phyloP scores from a whole-genome alignment of 1,140 invertebrate species.

The Diorhabda elongata region DNA sequence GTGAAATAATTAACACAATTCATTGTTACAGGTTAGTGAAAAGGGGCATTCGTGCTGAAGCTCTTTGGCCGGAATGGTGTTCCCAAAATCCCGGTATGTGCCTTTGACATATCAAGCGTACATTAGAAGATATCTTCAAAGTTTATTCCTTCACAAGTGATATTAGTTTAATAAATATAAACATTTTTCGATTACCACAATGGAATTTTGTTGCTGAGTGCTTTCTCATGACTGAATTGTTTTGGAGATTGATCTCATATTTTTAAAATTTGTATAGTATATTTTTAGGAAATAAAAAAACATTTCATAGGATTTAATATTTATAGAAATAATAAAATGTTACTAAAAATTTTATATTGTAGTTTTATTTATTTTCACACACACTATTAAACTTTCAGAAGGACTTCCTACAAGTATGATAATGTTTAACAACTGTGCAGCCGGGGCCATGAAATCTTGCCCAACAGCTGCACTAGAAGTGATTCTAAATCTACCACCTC shows the following conservation, averaged over 20 bases:
- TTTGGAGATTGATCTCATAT: conserved; percentile 1
- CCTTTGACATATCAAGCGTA: conserved; percentile 47
- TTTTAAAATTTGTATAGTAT: not conserved
- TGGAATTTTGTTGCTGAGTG: not conserved
- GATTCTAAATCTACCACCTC: no score
- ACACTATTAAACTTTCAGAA: no score
- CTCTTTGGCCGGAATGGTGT: conserved; percentile 72
- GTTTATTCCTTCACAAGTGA: conserved; percentile 25
- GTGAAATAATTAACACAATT: no score
- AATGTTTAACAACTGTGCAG: no score
- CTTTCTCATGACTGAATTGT: not conserved
- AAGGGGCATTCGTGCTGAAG: conserved; percentile 62
- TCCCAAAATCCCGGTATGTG: conserved; percentile 68
- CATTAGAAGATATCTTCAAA: conserved; percentile 9
- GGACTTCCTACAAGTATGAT: no score
- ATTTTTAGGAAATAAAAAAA: no score
- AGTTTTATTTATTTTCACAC: no score
- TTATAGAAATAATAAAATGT: no score
- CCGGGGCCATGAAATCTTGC: no score
- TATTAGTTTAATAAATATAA: conserved; percentile 33
- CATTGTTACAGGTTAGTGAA: conserved; percentile 48
- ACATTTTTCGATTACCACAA: conserved; percentile 4
- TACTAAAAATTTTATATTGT: no score
- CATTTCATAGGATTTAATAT: no score
- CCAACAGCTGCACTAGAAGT: no score